These are phyloP conservation scores for Ceuthmochares aereus DNA, from an alignment of 2,113 vertebrate genomes.

Conservation along the genomic window DNA sequence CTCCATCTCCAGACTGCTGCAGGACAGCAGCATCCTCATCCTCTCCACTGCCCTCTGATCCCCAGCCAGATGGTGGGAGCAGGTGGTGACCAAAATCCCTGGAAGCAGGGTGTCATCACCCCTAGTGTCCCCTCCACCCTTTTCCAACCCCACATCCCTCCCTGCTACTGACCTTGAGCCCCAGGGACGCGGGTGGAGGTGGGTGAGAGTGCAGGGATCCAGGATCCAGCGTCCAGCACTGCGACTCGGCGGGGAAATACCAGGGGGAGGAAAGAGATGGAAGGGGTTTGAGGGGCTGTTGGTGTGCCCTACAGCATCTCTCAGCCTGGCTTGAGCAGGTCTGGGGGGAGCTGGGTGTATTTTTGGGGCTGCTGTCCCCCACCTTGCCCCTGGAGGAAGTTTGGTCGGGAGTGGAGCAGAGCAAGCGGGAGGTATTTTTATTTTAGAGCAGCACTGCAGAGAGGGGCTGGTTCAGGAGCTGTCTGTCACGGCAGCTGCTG, in stretches of 20 bases:
- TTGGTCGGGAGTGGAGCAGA: conserved; percentile 47
- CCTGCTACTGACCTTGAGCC: conserved; percentile 86
- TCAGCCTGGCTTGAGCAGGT: neutral
- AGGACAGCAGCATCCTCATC: neutral
- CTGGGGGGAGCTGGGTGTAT: neutral
- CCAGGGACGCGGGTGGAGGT: neutral
- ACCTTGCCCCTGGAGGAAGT: conserved; percentile 50
- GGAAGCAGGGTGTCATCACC: neutral
- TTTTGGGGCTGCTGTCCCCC: neutral
- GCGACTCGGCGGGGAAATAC: neutral
- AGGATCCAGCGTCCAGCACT: neutral
- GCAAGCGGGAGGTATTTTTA: conserved; percentile 66
- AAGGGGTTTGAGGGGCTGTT: neutral
- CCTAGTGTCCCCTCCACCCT: neutral
- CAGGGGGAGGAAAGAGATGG: accelerated
- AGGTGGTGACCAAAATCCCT: neutral
- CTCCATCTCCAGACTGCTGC: too few relatives aligned
- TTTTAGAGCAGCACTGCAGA: conserved; percentile 66
- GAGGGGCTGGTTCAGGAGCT: conserved; percentile 67
- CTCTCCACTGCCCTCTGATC: neutral
- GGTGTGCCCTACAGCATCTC: neutral
- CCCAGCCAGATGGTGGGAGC: neutral
- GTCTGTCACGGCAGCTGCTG: conserved; percentile 64
- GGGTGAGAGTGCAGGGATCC: neutral
- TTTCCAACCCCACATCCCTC: conserved; percentile 28